A percentile compares a stretch with the other conserved stretches of the same genome.
Conservation (phyloP, 2,888 invertebrate species). For the Aplocera efformata region DNA sequence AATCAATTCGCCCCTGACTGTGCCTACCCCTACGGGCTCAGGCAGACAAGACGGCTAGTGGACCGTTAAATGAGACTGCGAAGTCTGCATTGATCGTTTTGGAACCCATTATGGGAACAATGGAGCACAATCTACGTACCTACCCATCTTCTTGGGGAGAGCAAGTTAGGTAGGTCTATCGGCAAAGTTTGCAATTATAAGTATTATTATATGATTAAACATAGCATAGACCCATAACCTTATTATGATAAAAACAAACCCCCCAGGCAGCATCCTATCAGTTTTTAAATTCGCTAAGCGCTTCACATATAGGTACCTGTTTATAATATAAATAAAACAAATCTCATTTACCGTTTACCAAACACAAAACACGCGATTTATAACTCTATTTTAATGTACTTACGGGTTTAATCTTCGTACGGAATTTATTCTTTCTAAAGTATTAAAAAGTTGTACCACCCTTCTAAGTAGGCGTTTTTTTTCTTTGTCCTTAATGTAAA, state of each 20-base stretch:
- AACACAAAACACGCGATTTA: conserved; percentile 2
- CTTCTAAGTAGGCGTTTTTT: conserved; percentile 72
- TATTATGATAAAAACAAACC: conserved; percentile 44
- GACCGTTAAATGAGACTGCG: conserved; percentile 6
- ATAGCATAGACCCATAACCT: conserved; percentile 10
- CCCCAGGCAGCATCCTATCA: conserved; percentile 44
- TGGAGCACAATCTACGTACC: neutral
- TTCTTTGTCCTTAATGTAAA: conserved; percentile 75
- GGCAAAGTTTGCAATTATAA: no score
- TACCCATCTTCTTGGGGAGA: conserved; percentile 1
- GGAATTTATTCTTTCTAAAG: conserved; percentile 15
- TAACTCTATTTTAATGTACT: neutral
- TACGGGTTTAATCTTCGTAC: neutral
- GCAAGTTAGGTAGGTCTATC: no score
- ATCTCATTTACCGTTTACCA: conserved; percentile 22
- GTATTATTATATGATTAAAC: no score
- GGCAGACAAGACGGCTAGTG: conserved; percentile 6
- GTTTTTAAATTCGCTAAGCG: conserved; percentile 69
- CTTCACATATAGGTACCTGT: conserved; percentile 49
- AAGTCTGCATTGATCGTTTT: conserved; percentile 4
- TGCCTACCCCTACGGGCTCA: neutral
- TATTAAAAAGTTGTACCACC: conserved; percentile 75
- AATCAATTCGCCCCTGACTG: neutral
- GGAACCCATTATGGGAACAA: conserved; percentile 7
- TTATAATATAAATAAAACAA: conserved; percentile 56